phyloP scores from a whole-genome alignment of 2,797 vertebrate genomes.

The Lophotriccus pileatus region DNA sequence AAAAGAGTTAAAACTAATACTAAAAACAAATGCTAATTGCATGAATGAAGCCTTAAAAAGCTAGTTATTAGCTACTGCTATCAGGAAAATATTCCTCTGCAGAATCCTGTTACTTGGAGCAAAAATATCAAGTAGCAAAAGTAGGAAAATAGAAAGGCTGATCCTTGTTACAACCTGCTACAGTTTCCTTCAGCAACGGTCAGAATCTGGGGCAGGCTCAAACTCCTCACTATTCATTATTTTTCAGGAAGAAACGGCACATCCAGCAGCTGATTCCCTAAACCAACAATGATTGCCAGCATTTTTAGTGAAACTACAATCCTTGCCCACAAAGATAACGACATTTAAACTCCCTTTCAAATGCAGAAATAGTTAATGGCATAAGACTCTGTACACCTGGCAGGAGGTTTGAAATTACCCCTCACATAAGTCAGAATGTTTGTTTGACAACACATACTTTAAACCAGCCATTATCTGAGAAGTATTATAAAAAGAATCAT shows the following conservation, averaged over 20 bases:
- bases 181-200: not conserved
- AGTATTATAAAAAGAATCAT: not conserved
- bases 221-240: not conserved
- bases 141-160: not conserved
- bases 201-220: not conserved
- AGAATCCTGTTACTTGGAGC: not conserved
- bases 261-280: not conserved
- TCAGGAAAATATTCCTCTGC: not conserved
- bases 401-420: not conserved
- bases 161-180: not conserved
- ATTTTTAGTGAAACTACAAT: accelerated
- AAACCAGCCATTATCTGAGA: not conserved
- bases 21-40: not conserved
- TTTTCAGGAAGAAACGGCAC: not conserved
- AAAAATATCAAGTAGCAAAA: not conserved
- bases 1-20: not conserved
- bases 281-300: not conserved
- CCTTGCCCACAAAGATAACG: not conserved
- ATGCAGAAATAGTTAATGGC: accelerated
- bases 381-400: accelerated
- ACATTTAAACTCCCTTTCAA: not conserved
- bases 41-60: not conserved
- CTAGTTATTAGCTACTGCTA: not conserved
- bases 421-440: accelerated
- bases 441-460: not conserved